Evolutionary conservation across 1,140 invertebrate genomes (phyloP).

Genomic region (Saccostrea glomerata): DNA sequence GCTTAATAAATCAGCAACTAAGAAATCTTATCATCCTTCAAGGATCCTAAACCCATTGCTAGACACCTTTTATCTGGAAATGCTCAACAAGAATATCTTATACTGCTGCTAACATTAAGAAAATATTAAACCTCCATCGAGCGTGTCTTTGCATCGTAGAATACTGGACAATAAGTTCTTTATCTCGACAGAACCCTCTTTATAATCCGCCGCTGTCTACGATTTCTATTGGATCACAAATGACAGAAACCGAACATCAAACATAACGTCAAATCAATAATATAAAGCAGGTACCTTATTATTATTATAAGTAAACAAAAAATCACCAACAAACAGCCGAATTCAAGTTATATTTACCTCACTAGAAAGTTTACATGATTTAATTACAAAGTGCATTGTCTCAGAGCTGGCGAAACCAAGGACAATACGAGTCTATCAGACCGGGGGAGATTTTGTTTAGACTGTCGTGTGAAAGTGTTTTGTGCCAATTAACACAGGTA

Average conservation of each 20-base stretch:
- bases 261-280: conserved; percentile 18
- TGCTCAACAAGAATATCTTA: not conserved
- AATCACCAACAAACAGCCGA: not conserved
- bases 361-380: not conserved
- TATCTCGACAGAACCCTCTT: conserved; percentile 2
- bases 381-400: conserved; percentile 11
- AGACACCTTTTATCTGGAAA: not conserved
- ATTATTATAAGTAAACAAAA: not conserved
- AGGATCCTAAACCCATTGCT: not conserved
- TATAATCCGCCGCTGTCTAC: not conserved
- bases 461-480: conserved; percentile 27
- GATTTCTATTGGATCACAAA: conserved; percentile 18
- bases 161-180: conserved; percentile 7
- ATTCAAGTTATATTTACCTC: not conserved
- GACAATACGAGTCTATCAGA: not conserved
- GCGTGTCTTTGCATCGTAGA: not conserved
- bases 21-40: not conserved
- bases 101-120: not conserved
- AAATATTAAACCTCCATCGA: not conserved
- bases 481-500: conserved; percentile 14
- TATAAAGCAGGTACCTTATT: conserved; percentile 8
- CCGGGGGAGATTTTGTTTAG: not conserved
- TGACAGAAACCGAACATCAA: conserved; percentile 27
- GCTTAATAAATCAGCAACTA: not conserved
- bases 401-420: conserved; percentile 1